Evolutionary conservation across 1,140 invertebrate genomes (phyloP).

Genomic region (Plodia interpunctella): DNA sequence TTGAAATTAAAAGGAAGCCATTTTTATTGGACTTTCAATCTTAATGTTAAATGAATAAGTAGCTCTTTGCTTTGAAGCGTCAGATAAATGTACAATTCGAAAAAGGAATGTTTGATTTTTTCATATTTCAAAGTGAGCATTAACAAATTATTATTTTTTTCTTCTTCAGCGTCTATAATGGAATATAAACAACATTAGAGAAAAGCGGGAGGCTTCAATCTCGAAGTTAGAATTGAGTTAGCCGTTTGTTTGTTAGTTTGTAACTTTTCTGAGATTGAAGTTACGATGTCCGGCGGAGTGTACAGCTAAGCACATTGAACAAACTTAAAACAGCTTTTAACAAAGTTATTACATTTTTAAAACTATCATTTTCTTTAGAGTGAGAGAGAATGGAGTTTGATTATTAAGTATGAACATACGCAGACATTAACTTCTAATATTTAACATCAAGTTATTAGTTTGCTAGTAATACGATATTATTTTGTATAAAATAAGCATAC

Average conservation of each 20-base stretch:
- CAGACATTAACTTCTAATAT: too few species aligned
- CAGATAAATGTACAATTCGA: not conserved
- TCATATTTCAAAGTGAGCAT: slow-evolving; percentile 5
- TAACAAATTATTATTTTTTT: slow-evolving; percentile 5
- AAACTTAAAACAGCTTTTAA: too few species aligned
- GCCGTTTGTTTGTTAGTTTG: not conserved
- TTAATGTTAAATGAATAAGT: not conserved
- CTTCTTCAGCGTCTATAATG: not conserved
- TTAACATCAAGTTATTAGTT: too few species aligned
- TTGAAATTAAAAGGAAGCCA: not conserved
- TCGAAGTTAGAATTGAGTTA: slow-evolving; percentile 2
- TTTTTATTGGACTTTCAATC: not conserved
- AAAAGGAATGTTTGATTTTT: slow-evolving; percentile 5
- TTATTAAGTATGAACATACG: too few species aligned
- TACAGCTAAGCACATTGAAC: too few species aligned
- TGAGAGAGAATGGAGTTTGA: too few species aligned
- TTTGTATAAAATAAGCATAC: too few species aligned
- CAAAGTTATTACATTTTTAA: too few species aligned
- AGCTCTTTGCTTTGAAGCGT: not conserved
- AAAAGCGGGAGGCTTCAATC: not conserved
- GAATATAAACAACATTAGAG: not conserved
- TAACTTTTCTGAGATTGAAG: too few species aligned
- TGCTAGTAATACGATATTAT: too few species aligned
- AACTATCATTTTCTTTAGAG: too few species aligned
- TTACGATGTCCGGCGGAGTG: too few species aligned